Evolutionary conservation across 2,888 invertebrate species (phyloP), one percentile per base, ranked within the genome.

Genomic region (Ennomos fuscantarius): DNA sequence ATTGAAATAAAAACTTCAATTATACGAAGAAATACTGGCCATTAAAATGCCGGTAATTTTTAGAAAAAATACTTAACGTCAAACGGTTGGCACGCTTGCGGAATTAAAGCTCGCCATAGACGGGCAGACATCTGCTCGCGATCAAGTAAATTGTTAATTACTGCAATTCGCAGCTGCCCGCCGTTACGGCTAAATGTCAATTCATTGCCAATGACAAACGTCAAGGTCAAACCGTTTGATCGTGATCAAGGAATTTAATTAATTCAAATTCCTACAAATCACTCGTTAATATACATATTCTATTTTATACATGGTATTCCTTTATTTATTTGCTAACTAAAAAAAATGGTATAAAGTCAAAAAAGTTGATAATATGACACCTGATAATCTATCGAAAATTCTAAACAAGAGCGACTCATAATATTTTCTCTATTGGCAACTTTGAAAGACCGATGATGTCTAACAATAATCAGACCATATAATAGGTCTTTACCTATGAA

Each of bases 171-270:
- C 90, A 90, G 87, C 89, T 89, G 90, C 75, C 72, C 63, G 69
- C 74, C 77, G 82, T 83, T 81, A 72, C 56, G 72, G 70, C 78
- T 88, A 91, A 91, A 91, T 91, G 90, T 89, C 90, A 84, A 86
- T 84, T 84, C 78, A 80, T 74, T 78, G 79, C 68, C 75, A 76
- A 76, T 76, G 68, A 63, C 62, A 71, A 69, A 66, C 67, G 60
- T 43, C 79, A 80, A 84, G 82, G 84, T 67, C 77, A 66, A 61
- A 62, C 57, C 70, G 65, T 76, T 84, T 79, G 70, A 74, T 76
- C 67, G 69, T 68, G 69, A 72, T 67, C 68, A 59, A 67, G 50
- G 66, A 24, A 70, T n/a, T 5, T 13, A 33, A 37, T 32, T 13
- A 33, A 41, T 32, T 24, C 2, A 24, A 24, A 24, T 6, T 24